Percentiles rank a stretch among this genome's conserved stretches.
phyloP scores from a whole-genome alignment of 1,140 invertebrate species.

The Sarcophaga bullata region DNA sequence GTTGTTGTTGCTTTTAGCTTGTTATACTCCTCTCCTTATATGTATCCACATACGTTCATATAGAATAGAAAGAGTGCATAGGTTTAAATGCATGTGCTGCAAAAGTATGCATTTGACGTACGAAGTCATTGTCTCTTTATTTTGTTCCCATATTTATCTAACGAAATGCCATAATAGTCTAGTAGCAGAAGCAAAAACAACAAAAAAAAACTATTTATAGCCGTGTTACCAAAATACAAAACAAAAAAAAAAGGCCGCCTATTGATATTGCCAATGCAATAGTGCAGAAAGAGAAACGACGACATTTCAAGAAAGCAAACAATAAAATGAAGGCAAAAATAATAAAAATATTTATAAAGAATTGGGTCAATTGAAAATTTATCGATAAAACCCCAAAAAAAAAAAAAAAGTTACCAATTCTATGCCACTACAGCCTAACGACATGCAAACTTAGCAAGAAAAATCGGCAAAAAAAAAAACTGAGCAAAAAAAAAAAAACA shows the following conservation, averaged over 20 bases:
- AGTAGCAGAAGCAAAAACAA: too few species aligned
- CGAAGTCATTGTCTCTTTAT: background rate
- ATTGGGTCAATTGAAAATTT: slow-evolving; percentile 48
- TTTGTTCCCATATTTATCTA: background rate
- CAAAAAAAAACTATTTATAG: background rate
- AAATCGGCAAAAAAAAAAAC: too few species aligned
- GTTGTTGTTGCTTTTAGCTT: background rate
- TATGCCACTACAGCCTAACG: background rate
- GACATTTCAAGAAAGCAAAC: too few species aligned
- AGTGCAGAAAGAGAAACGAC: background rate
- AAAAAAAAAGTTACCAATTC: background rate
- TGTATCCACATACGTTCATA: too few species aligned
- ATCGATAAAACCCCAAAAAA: slow-evolving; percentile 43
- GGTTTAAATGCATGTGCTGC: background rate
- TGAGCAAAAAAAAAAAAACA: too few species aligned
- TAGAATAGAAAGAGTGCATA: too few species aligned
- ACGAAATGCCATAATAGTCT: background rate
- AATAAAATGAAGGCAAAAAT: background rate
- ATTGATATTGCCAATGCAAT: background rate
- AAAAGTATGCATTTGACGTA: background rate
- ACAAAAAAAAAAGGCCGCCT: background rate
- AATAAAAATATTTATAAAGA: slow-evolving; percentile 27
- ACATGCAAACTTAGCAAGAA: slow-evolving; percentile 9
- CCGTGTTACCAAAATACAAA: background rate
- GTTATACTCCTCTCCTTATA: too few species aligned